A percentile compares a stretch with the other conserved stretches of the same genome.
Evolutionary conservation across 2,797 vertebrate genomes (phyloP).

Genomic region (Tympanoctomys barrerae): DNA sequence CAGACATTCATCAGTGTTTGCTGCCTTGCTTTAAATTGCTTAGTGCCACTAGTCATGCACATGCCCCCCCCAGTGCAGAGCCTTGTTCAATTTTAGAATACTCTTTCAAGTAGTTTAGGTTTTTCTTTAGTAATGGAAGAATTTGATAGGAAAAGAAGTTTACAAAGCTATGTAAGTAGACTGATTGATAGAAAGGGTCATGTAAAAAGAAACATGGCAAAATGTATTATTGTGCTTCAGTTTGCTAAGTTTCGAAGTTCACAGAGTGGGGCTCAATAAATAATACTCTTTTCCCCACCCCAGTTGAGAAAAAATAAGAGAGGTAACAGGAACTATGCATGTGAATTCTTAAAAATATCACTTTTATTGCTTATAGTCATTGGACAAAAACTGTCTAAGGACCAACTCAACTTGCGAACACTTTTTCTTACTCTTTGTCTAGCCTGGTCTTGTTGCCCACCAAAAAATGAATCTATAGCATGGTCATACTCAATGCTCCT

Average conservation of each 20-base stretch:
- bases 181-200: not conserved
- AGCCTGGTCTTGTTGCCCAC: not conserved
- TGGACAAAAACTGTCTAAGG: not conserved
- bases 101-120: not conserved
- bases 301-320: constrained; percentile 5
- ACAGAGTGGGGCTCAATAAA: not conserved
- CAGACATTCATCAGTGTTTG: not conserved
- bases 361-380: not conserved
- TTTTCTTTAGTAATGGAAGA: constrained; percentile 25
- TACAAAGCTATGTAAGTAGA: not conserved
- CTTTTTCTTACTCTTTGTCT: not conserved
- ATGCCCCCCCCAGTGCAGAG: not conserved
- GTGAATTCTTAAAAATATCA: not conserved
- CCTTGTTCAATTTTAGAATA: not conserved
- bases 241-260: not conserved
- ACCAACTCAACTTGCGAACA: not conserved
- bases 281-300: not conserved
- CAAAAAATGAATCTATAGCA: not conserved
- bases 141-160: not conserved
- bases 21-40: constrained; percentile 25
- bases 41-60: not conserved
- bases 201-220: not conserved
- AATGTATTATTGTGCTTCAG: not conserved
- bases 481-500: not conserved
- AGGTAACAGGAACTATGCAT: not conserved